A percentile compares a stretch with the other conserved stretches of the same genome.
phyloP scores from a whole-genome alignment of 2,797 vertebrate species.

The Artibeus jamaicensis region DNA sequence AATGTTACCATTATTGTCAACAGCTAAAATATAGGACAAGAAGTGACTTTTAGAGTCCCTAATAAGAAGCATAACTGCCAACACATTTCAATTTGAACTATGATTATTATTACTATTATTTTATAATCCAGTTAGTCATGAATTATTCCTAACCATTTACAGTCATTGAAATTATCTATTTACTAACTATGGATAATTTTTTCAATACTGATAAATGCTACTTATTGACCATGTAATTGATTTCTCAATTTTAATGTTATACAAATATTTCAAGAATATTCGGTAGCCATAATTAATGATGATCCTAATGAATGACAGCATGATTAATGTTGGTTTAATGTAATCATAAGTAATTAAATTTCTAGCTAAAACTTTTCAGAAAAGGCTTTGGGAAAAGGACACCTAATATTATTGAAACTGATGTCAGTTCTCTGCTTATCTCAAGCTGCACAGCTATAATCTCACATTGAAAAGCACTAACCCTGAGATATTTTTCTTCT shows the following conservation, averaged over 20 bases:
- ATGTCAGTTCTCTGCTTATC: neutral
- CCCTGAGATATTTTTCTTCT: neutral
- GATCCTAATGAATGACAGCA: neutral
- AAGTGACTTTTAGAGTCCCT: constrained; percentile 23
- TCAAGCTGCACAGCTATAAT: neutral
- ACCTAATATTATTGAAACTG: neutral
- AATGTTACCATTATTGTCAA: neutral
- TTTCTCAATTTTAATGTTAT: constrained; percentile 35
- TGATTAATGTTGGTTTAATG: neutral
- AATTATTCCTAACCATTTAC: constrained; percentile 19
- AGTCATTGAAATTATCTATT: neutral
- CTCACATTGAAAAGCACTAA: constrained; percentile 29
- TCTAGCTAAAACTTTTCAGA: neutral
- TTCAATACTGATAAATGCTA: constrained; percentile 19
- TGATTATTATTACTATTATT: neutral
- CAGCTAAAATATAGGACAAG: neutral
- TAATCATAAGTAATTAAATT: constrained; percentile 36
- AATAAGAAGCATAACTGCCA: constrained; percentile 2
- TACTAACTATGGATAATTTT: neutral
- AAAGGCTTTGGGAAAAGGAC: neutral
- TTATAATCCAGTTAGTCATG: neutral
- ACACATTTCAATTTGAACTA: neutral
- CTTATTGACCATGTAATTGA: constrained; percentile 1
- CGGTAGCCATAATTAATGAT: neutral
- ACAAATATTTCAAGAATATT: constrained; percentile 18